Conservation (phyloP, 1,140 invertebrate species). For the Drosophila nannoptera region DNA sequence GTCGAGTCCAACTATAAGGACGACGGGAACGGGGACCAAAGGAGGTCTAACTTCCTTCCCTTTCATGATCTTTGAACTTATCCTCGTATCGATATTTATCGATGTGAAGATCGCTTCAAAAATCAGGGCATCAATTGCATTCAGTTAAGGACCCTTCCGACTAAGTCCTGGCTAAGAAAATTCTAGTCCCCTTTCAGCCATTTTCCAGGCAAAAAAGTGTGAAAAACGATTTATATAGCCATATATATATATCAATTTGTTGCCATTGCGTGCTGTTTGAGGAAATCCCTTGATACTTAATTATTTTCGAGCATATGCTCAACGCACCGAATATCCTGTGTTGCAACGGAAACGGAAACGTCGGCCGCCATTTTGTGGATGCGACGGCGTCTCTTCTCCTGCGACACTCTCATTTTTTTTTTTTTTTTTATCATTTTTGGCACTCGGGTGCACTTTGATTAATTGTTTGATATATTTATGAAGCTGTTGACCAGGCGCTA, state of each 20-base stretch:
- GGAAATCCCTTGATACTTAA: neutral
- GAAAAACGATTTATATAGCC: neutral
- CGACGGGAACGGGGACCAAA: too few species aligned
- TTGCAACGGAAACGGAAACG: slow-evolving; percentile 30
- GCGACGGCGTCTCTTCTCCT: neutral
- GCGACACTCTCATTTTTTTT: neutral
- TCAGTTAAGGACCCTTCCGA: too few species aligned
- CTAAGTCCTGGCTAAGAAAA: too few species aligned
- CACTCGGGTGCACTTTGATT: slow-evolving; percentile 29
- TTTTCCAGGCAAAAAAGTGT: neutral
- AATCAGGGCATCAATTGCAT: too few species aligned
- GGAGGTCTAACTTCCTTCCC: too few species aligned
- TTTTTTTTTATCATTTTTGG: slow-evolving; percentile 12
- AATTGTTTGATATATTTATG: slow-evolving; percentile 48
- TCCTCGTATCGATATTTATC: too few species aligned
- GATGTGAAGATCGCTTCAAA: too few species aligned
- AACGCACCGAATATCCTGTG: neutral
- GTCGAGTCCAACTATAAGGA: too few species aligned
- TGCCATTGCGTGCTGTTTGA: too few species aligned
- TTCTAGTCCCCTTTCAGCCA: too few species aligned
- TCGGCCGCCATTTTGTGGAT: slow-evolving; percentile 33
- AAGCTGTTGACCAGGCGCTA: slow-evolving; percentile 35
- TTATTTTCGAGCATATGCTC: slow-evolving; percentile 2
- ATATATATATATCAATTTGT: neutral
- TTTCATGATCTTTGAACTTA: too few species aligned